These are phyloP conservation scores for Hylaeus volcanicus DNA, from an alignment of 1,140 invertebrate species.

Conservation along the genomic window DNA sequence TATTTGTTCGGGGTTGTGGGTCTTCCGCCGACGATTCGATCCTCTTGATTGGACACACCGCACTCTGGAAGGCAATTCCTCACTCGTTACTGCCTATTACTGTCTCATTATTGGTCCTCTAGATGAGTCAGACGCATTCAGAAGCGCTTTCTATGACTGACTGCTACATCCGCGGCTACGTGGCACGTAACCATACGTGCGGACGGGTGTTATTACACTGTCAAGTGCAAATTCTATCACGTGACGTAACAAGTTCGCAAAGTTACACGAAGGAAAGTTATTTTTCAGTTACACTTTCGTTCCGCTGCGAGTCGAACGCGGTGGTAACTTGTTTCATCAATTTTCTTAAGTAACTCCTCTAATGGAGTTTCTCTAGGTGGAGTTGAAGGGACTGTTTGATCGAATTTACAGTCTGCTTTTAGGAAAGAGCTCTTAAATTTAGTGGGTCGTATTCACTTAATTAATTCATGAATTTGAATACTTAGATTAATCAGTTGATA, in stretches of 20 bases:
- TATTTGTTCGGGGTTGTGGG: constrained; percentile 90
- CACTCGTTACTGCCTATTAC: constrained; percentile 16
- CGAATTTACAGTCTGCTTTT: too few species aligned
- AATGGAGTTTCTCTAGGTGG: background rate
- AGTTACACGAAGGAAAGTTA: constrained; percentile 21
- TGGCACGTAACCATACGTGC: constrained; percentile 5
- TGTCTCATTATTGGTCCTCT: background rate
- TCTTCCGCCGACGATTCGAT: constrained; percentile 87
- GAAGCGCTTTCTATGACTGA: constrained; percentile 5
- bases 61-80: constrained; percentile 82
- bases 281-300: constrained; percentile 16
- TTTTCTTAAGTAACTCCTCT: background rate
- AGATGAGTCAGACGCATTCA: background rate
- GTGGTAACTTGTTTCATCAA: background rate
- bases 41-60: constrained; percentile 86
- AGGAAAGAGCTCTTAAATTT: too few species aligned
- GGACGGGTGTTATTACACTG: constrained; percentile 14
- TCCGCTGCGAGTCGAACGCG: background rate
- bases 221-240: constrained; percentile 9
- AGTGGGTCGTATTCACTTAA: too few species aligned
- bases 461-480: background rate
- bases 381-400: too few species aligned
- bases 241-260: constrained; percentile 18
- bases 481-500: background rate
- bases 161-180: constrained; percentile 13